A percentile compares a stretch with the other conserved stretches of the same genome.
Conservation (phyloP, 2,888 invertebrate genomes). For the Apoda limacodes region DNA sequence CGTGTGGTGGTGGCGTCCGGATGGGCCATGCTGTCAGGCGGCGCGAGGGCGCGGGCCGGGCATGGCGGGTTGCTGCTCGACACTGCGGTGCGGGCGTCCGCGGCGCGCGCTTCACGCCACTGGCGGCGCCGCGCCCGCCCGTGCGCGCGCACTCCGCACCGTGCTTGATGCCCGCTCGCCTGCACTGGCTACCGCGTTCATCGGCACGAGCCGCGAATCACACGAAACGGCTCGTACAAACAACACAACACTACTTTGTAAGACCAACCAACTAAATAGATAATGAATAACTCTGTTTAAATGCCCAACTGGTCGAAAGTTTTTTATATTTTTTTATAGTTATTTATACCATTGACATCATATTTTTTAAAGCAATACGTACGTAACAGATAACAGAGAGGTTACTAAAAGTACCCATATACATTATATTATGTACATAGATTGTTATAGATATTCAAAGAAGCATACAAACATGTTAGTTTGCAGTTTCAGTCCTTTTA, state of each 20-base stretch:
- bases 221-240: constrained; percentile 32
- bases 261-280: no score
- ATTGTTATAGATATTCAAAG: no score
- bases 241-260: constrained; percentile 30
- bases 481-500: no score
- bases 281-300: no score
- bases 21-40: constrained; percentile 68
- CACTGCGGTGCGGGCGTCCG: constrained; percentile 67
- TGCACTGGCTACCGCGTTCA: constrained; percentile 33
- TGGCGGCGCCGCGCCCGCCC: constrained; percentile 65
- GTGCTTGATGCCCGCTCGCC: constrained; percentile 20
- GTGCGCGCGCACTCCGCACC: constrained; percentile 43
- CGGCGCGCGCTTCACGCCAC: constrained; percentile 68
- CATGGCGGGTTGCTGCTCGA: constrained; percentile 67
- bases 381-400: no score
- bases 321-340: no score
- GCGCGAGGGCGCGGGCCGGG: constrained; percentile 68
- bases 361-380: no score
- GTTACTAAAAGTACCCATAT: no score
- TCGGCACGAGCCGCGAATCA: constrained; percentile 44
- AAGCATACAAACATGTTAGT: no score
- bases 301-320: no score
- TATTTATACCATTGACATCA: no score
- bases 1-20: constrained; percentile 68
- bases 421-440: no score